Conservation (phyloP, 2,888 invertebrate genomes). For the Tigriopus californicus region DNA sequence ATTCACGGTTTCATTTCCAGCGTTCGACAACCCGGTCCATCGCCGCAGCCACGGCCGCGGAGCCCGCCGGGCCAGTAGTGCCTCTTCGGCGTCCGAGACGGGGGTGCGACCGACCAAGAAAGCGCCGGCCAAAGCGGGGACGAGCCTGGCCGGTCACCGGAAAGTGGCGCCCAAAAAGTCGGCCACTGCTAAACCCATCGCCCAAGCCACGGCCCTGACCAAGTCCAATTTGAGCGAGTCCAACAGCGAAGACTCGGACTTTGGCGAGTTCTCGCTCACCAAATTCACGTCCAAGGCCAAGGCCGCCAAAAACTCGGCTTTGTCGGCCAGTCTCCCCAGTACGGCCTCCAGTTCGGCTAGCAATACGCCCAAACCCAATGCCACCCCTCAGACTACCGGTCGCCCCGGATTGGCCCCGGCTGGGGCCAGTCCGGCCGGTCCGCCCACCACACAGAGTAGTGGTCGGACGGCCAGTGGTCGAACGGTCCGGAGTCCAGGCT, state of each 20-base stretch:
- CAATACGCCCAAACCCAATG: slow-evolving; percentile 37
- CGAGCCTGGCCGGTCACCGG: slow-evolving; percentile 28
- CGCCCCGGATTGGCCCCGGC: too few relatives aligned
- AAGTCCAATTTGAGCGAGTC: background rate
- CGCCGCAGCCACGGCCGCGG: too few relatives aligned
- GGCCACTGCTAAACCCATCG: slow-evolving; percentile 13
- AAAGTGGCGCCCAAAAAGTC: slow-evolving; percentile 15
- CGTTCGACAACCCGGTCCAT: too few relatives aligned
- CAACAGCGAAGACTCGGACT: slow-evolving; percentile 3
- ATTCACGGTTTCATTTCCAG: too few relatives aligned
- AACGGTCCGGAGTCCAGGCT: too few relatives aligned
- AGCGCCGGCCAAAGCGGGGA: slow-evolving; percentile 20
- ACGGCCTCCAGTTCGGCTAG: slow-evolving; percentile 20
- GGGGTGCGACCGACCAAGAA: background rate
- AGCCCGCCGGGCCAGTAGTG: too few relatives aligned
- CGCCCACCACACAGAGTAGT: too few relatives aligned
- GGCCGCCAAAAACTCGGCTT: background rate
- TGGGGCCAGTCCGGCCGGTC: too few relatives aligned
- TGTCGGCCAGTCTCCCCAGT: background rate
- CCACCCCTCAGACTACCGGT: too few relatives aligned
- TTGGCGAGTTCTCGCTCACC: slow-evolving; percentile 12
- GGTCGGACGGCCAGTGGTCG: too few relatives aligned
- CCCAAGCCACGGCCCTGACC: background rate
- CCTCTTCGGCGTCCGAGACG: background rate
- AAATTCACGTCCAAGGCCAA: slow-evolving; percentile 4